phyloP scores from a whole-genome alignment of 2,888 invertebrate genomes.

The Callyntrura sp. region DNA sequence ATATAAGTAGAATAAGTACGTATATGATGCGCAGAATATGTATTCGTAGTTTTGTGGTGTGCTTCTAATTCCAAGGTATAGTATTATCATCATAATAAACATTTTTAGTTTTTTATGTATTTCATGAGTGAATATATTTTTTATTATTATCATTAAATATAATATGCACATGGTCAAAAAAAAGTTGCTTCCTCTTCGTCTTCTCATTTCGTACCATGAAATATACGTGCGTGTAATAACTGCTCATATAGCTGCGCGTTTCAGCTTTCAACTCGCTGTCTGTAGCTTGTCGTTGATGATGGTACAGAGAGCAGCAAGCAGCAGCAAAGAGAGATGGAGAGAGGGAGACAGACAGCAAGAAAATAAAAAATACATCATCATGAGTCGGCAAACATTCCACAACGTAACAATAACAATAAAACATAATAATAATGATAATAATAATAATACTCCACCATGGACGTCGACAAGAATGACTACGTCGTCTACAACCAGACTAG shows the following conservation, averaged over 20 bases:
- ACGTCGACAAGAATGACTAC: slow-evolving; percentile 69
- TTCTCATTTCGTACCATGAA: slow-evolving; percentile 21
- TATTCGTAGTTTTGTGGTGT: neutral
- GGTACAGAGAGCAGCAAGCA: neutral
- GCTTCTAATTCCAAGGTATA: neutral
- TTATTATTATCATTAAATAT: slow-evolving; percentile 75
- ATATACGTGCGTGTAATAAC: no score
- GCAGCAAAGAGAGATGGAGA: no score
- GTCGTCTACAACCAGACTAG: slow-evolving; percentile 22
- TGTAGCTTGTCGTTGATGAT: neutral
- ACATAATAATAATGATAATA: slow-evolving; percentile 72
- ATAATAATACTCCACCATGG: slow-evolving; percentile 61
- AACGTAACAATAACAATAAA: slow-evolving; percentile 76
- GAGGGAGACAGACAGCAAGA: slow-evolving; percentile 4
- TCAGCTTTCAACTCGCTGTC: neutral
- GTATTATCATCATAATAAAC: slow-evolving; percentile 29
- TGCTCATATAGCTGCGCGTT: neutral
- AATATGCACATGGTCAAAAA: slow-evolving; percentile 68
- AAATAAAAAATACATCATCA: slow-evolving; percentile 64
- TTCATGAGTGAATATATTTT: slow-evolving; percentile 67
- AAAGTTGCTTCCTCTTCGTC: slow-evolving; percentile 61
- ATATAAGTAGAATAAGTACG: no score
- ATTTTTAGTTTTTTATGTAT: slow-evolving; percentile 59
- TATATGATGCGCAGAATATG: neutral
- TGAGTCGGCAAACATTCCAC: slow-evolving; percentile 75